Conservation (phyloP, 2,113 vertebrate species). For the Chloroceryle aenea region DNA sequence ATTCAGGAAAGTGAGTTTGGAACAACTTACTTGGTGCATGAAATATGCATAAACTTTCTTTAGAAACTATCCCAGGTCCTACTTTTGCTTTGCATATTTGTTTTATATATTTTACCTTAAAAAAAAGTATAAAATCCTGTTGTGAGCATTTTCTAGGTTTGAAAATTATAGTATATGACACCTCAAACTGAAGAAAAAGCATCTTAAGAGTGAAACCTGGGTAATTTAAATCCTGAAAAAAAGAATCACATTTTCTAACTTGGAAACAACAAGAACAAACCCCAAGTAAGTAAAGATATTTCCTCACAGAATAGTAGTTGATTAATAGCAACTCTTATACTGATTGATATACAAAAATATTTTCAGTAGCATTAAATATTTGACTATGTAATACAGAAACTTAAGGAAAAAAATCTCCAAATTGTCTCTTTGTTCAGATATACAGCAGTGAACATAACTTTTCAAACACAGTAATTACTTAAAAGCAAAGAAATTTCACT, state of each 20-base stretch:
- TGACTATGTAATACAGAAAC: neutral
- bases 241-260: neutral
- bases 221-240: neutral
- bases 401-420: neutral
- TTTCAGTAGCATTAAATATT: neutral
- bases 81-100: conserved; percentile 26
- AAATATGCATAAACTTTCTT: conserved; percentile 5
- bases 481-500: conserved; percentile 60
- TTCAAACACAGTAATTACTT: conserved; percentile 42
- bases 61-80: neutral
- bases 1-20: conserved; percentile 28
- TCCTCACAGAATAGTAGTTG: neutral
- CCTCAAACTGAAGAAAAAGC: neutral
- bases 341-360: neutral
- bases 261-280: neutral
- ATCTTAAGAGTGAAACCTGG: neutral
- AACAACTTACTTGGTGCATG: conserved; percentile 16
- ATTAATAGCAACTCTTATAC: neutral
- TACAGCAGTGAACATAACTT: conserved; percentile 35
- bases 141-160: neutral
- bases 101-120: neutral
- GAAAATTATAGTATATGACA: neutral
- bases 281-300: neutral
- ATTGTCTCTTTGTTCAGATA: neutral
- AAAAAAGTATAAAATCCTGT: neutral